phyloP scores from a whole-genome alignment of 2,797 vertebrate genomes.

The Huso huso region DNA sequence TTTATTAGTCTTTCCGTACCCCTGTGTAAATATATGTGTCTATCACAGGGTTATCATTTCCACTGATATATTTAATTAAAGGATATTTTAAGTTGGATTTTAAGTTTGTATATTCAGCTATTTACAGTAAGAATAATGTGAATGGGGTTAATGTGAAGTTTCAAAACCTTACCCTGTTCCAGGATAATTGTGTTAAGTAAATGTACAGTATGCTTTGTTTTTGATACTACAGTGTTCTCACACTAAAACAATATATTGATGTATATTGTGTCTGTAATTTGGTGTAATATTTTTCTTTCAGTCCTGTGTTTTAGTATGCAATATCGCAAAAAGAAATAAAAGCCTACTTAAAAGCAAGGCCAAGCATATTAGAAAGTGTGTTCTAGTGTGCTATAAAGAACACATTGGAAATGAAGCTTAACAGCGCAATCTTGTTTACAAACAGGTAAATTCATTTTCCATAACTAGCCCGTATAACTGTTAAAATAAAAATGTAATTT shows the following conservation, averaged over 20 bases:
- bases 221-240: not conserved
- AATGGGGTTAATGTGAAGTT: constrained; percentile 31
- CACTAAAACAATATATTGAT: not conserved
- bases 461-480: not conserved
- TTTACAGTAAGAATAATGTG: constrained; percentile 43
- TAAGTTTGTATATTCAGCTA: constrained; percentile 60
- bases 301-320: too few relatives aligned
- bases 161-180: constrained; percentile 18
- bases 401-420: not conserved
- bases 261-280: too few relatives aligned
- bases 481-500: not conserved
- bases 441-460: constrained; percentile 1
- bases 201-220: constrained; percentile 16
- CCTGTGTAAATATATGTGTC: constrained; percentile 31
- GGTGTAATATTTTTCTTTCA: too few relatives aligned
- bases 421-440: not conserved
- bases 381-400: not conserved
- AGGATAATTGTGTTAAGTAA: constrained; percentile 21
- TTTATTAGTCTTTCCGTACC: constrained; percentile 45
- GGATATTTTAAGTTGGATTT: constrained; percentile 55
- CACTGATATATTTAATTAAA: constrained; percentile 66
- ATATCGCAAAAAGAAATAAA: too few relatives aligned
- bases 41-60: constrained; percentile 49
- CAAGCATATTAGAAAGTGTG: not conserved
- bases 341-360: not conserved